Evolutionary conservation across 2,888 invertebrate species (phyloP).

Genomic region (Hydropsyche betteni): DNA sequence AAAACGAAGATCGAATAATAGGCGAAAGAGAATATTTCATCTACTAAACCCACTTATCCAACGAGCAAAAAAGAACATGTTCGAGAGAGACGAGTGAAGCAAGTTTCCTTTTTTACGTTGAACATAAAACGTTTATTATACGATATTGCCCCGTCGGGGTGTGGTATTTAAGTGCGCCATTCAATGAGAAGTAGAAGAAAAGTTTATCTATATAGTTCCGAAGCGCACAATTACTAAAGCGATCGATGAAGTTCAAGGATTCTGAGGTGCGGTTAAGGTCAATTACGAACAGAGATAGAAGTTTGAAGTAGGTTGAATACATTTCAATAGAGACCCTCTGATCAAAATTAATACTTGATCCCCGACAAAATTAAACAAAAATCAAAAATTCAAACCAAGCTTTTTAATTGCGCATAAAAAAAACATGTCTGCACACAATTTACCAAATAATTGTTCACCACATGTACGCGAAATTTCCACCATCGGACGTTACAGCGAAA

Average conservation of each 20-base stretch:
- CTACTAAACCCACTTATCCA: too few species aligned
- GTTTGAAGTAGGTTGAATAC: too few species aligned
- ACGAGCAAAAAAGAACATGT: not conserved
- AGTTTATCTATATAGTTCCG: slow-evolving; percentile 24
- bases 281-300: not conserved
- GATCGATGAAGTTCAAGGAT: slow-evolving; percentile 11
- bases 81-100: not conserved
- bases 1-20: too few species aligned
- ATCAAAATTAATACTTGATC: too few species aligned
- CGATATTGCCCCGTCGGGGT: slow-evolving; percentile 16
- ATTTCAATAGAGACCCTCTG: too few species aligned
- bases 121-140: slow-evolving; percentile 24
- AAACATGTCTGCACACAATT: not conserved
- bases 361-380: too few species aligned
- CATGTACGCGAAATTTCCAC: slow-evolving; percentile 14
- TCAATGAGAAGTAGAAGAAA: slow-evolving; percentile 13
- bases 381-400: too few species aligned
- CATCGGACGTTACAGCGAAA: not conserved
- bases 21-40: too few species aligned
- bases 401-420: too few species aligned
- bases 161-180: not conserved
- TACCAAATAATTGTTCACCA: slow-evolving; percentile 15
- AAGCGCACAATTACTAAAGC: slow-evolving; percentile 8
- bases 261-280: slow-evolving; percentile 17
- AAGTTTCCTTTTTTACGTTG: slow-evolving; percentile 5